These are phyloP conservation scores for Euschistus heros DNA, from an alignment of 1,140 invertebrate genomes.

Conservation along the genomic window DNA sequence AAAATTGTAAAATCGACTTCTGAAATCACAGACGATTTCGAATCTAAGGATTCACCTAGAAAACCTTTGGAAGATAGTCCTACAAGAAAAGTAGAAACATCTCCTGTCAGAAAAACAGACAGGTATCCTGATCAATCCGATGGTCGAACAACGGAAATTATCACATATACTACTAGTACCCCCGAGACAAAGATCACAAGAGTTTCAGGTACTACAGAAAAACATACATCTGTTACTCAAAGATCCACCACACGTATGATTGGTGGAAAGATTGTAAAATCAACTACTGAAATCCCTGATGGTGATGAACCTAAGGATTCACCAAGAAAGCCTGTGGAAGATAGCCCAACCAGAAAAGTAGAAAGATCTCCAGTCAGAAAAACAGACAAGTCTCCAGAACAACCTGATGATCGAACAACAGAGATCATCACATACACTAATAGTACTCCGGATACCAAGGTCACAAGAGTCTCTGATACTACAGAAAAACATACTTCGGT, in stretches of 20 bases:
- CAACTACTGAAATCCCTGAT: too few relatives aligned
- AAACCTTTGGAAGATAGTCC: neutral
- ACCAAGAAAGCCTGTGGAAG: too few relatives aligned
- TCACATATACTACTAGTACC: too few relatives aligned
- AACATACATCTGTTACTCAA: too few relatives aligned
- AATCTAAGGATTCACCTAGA: too few relatives aligned
- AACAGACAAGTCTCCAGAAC: neutral
- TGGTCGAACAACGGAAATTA: neutral
- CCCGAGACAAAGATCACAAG: too few relatives aligned
- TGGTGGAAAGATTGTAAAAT: too few relatives aligned
- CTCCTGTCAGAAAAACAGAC: neutral
- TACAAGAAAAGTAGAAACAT: neutral
- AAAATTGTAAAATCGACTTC: conserved; percentile 24
- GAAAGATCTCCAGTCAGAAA: neutral
- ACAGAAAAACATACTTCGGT: neutral
- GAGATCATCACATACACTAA: neutral
- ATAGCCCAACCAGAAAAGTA: neutral
- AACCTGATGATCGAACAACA: neutral
- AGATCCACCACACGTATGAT: too few relatives aligned
- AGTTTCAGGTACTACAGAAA: too few relatives aligned
- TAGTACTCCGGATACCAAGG: too few relatives aligned
- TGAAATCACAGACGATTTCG: too few relatives aligned
- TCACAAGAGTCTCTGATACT: neutral
- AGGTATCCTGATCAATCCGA: neutral
- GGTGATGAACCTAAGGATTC: too few relatives aligned